A percentile compares a stretch with the other conserved stretches of the same genome.
phyloP scores from a whole-genome alignment of 2,797 vertebrate species.

The Anableps anableps region DNA sequence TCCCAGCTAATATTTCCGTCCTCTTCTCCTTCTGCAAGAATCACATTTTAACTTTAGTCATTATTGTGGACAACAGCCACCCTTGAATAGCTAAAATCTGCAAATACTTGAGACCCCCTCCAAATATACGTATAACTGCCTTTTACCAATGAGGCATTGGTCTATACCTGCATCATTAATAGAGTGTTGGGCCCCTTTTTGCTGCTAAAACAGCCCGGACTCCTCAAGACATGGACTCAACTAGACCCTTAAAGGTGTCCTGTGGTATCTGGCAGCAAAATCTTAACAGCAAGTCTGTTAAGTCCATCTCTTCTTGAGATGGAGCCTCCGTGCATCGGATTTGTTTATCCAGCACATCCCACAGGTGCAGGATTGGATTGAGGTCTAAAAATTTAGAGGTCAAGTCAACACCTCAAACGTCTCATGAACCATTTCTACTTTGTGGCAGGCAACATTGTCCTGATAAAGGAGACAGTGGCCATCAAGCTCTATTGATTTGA shows the following conservation, averaged over 20 bases:
- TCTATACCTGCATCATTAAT: too few relatives aligned
- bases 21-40: background rate
- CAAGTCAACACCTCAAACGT: background rate
- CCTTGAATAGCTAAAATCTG: background rate
- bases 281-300: too few relatives aligned
- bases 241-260: too few relatives aligned
- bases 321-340: background rate
- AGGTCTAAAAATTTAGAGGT: background rate
- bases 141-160: too few relatives aligned
- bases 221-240: too few relatives aligned
- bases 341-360: background rate
- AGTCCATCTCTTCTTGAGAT: background rate
- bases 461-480: background rate
- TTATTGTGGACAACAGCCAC: too few relatives aligned
- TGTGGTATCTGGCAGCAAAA: too few relatives aligned
- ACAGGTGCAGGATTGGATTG: background rate
- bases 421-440: background rate
- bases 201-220: too few relatives aligned
- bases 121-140: too few relatives aligned
- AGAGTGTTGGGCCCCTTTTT: too few relatives aligned
- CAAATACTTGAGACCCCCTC: too few relatives aligned
- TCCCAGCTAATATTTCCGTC: constrained; percentile 62
- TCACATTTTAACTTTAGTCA: background rate
- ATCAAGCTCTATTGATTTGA: background rate
- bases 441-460: background rate